phyloP scores from a whole-genome alignment of 2,888 invertebrate genomes.

The Caenorhabditis drosophilae region DNA sequence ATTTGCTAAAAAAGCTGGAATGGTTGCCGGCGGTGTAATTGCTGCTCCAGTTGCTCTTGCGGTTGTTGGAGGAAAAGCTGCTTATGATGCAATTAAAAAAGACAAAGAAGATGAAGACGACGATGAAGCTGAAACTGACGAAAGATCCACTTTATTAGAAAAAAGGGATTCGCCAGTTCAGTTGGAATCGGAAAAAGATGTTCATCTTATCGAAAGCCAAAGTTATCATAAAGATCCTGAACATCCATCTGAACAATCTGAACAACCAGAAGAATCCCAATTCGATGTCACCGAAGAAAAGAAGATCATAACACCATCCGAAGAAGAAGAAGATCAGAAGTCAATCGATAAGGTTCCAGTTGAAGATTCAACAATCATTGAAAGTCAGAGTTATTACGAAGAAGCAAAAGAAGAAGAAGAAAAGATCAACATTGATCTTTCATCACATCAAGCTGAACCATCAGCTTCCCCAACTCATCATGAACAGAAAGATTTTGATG shows the following conservation, averaged over 20 bases:
- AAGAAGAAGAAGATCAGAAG: too few species aligned
- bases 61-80: constrained; percentile 49
- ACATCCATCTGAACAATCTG: background rate
- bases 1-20: constrained; percentile 53
- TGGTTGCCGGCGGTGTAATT: constrained; percentile 53
- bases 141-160: too few species aligned
- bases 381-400: background rate
- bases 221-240: background rate
- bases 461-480: background rate
- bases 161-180: too few species aligned
- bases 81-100: constrained; percentile 44
- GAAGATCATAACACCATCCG: too few species aligned
- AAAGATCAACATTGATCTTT: background rate
- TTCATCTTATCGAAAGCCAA: background rate
- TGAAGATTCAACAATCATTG: background rate
- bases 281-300: background rate
- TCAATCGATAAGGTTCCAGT: background rate
- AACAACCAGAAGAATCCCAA: background rate
- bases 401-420: background rate
- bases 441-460: background rate
- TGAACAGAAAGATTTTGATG: background rate
- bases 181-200: background rate
- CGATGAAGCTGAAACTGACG: constrained; percentile 5
- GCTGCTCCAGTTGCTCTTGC: constrained; percentile 51
- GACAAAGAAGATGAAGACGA: constrained; percentile 27